phyloP scores from a whole-genome alignment of 2,113 vertebrate species.

The Natator depressus region DNA sequence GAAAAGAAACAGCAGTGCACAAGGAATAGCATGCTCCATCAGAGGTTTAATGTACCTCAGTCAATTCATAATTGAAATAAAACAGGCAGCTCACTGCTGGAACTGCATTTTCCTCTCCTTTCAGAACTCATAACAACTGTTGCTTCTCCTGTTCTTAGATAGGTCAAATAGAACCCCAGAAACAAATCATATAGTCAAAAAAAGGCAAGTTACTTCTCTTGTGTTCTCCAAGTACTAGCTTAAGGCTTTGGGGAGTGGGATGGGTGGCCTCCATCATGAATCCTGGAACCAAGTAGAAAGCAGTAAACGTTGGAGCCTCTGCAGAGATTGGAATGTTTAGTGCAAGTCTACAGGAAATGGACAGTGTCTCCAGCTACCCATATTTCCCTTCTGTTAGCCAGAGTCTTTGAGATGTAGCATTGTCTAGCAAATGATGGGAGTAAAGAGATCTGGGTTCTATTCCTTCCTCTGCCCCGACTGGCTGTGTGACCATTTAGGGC shows the following conservation, averaged over 20 bases:
- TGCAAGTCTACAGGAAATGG: background rate
- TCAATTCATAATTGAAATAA: slow-evolving; percentile 34
- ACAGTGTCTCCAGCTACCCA: background rate
- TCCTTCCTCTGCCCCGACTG: background rate
- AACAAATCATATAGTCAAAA: background rate
- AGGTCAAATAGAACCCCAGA: slow-evolving; percentile 23
- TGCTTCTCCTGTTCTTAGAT: slow-evolving; percentile 18
- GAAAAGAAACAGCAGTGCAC: background rate
- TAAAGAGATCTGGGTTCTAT: background rate
- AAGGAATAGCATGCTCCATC: slow-evolving; percentile 20
- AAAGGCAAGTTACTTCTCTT: background rate
- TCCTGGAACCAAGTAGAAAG: background rate
- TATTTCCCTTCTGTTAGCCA: background rate
- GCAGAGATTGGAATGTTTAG: background rate
- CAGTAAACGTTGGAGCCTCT: background rate
- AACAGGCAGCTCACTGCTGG: background rate
- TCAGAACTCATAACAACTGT: background rate
- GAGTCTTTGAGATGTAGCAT: background rate
- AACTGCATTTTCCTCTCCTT: slow-evolving; percentile 23
- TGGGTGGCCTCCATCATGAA: slow-evolving; percentile 10
- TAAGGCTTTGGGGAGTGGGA: background rate
- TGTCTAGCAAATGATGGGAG: background rate
- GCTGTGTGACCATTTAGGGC: background rate
- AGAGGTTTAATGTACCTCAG: slow-evolving; percentile 15
- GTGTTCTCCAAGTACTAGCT: slow-evolving; percentile 23